Evolutionary conservation across 1,140 invertebrate species (phyloP).

Genomic region (Acromyrmex echinatior): DNA sequence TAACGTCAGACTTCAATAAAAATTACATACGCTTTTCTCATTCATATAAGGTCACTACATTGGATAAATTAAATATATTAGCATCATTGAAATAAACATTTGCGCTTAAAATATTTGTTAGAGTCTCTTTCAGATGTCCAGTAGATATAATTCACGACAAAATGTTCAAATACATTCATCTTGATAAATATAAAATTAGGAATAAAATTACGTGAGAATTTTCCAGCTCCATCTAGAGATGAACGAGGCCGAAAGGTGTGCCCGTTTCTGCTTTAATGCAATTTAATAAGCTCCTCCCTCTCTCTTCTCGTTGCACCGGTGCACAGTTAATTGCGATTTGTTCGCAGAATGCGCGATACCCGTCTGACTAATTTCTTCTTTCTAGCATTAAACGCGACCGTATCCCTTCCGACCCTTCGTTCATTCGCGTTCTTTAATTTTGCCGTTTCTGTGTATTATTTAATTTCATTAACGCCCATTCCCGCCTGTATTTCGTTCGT

Average conservation of each 20-base stretch:
- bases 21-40: background rate
- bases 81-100: background rate
- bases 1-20: background rate
- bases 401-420: constrained; percentile 32
- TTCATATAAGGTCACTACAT: background rate
- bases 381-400: constrained; percentile 41
- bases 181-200: constrained; percentile 28
- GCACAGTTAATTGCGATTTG: constrained; percentile 73
- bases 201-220: constrained; percentile 60
- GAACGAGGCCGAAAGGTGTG: constrained; percentile 22
- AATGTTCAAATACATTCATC: constrained; percentile 4
- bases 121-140: background rate
- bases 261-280: constrained; percentile 65
- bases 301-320: constrained; percentile 5
- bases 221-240: constrained; percentile 22
- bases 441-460: constrained; percentile 54
- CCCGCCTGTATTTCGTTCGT: background rate
- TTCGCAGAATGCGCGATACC: constrained; percentile 67
- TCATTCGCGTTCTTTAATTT: constrained; percentile 29
- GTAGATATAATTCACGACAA: background rate
- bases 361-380: constrained; percentile 66
- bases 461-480: constrained; percentile 47
- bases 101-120: background rate
- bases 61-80: background rate
- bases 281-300: constrained; percentile 58